Evolutionary conservation across 35 echinoderm and acorn worm species (phyloP).

Genomic region (Apostichopus californicus): DNA sequence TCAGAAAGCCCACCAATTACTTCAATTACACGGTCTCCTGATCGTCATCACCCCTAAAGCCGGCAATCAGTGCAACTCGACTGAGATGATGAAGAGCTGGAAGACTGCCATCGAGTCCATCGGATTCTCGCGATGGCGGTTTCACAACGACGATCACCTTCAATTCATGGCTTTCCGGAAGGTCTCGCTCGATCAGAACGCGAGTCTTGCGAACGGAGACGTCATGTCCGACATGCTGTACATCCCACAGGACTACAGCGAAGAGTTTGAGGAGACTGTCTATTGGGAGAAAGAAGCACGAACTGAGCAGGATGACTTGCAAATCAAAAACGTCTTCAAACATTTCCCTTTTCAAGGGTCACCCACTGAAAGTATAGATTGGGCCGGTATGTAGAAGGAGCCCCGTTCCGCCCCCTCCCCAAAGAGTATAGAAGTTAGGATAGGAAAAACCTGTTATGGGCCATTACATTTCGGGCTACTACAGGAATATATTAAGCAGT

Average conservation of each 20-base stretch:
- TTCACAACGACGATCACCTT: constrained; percentile 82
- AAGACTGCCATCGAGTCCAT: constrained; percentile 84
- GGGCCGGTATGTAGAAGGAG: constrained; percentile 22
- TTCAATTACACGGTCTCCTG: constrained; percentile 89
- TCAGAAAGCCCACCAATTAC: constrained; percentile 94
- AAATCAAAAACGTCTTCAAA: constrained; percentile 69
- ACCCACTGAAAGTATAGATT: constrained; percentile 27
- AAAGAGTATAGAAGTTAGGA: not conserved
- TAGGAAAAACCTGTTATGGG: not conserved
- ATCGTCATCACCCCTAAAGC: constrained; percentile 94
- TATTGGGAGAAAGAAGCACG: constrained; percentile 66
- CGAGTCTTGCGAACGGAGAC: constrained; percentile 36
- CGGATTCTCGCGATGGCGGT: constrained; percentile 89
- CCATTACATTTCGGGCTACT: no score
- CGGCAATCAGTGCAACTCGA: constrained; percentile 82
- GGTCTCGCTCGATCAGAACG: constrained; percentile 48
- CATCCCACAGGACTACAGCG: constrained; percentile 96
- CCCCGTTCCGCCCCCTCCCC: not conserved
- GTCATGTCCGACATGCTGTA: constrained; percentile 86
- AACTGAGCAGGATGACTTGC: constrained; percentile 41
- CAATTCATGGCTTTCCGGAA: constrained; percentile 98
- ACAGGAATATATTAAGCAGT: no score
- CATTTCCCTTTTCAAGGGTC: constrained; percentile 68
- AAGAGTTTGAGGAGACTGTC: constrained; percentile 88
- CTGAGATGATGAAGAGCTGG: constrained; percentile 97